Conservation (phyloP, 1,140 invertebrate genomes). For the Ceratina calcarata region DNA sequence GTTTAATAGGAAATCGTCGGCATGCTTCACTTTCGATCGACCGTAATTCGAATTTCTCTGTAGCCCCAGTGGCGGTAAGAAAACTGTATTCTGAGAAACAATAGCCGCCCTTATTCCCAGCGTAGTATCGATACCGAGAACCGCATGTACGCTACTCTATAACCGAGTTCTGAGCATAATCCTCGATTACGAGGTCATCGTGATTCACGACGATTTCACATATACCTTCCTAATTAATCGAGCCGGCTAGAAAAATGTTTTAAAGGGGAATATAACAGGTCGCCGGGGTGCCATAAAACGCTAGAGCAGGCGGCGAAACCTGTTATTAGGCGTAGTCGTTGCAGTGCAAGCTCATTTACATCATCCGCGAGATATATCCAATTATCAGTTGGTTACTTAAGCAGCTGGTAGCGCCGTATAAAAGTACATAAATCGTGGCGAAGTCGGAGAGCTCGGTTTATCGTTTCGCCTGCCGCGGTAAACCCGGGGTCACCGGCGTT, state of each 20-base stretch:
- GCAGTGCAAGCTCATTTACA: constrained; percentile 38
- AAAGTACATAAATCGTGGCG: background rate
- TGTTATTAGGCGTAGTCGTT: constrained; percentile 35
- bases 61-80: no score
- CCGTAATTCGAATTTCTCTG: background rate
- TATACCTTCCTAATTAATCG: constrained; percentile 22
- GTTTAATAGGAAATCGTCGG: background rate
- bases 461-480: no score
- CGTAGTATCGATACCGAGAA: background rate
- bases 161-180: background rate
- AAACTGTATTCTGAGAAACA: constrained; percentile 6
- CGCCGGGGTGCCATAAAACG: background rate
- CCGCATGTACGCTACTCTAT: background rate
- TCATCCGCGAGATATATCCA: constrained; percentile 47
- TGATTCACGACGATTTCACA: background rate
- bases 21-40: no score
- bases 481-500: background rate
- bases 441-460: background rate
- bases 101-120: constrained; percentile 14
- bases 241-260: background rate
- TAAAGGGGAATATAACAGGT: constrained; percentile 4
- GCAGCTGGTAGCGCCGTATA: background rate
- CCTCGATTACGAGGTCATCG: background rate
- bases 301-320: constrained; percentile 11
- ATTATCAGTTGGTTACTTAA: constrained; percentile 43